phyloP scores from a whole-genome alignment of 2,113 vertebrate genomes.

The Tachysurus fulvidraco region DNA sequence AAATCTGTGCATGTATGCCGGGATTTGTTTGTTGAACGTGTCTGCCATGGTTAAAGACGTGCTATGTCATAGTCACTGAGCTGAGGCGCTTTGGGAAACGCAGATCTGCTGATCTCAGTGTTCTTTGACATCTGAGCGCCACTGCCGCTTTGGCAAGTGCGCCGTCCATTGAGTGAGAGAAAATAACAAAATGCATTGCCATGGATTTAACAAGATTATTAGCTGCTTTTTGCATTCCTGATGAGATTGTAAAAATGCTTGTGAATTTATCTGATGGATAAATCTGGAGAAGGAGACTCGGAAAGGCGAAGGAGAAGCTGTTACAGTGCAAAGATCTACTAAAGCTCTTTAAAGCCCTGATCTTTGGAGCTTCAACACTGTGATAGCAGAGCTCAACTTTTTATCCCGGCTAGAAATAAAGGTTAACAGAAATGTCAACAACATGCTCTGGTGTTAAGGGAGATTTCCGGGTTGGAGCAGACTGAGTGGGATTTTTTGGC shows the following conservation, averaged over 20 bases:
- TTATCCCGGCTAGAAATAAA: slow-evolving; percentile 25
- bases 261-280: slow-evolving; percentile 41
- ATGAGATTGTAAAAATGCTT: slow-evolving; percentile 50
- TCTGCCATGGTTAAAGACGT: slow-evolving; percentile 41
- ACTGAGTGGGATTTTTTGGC: not conserved
- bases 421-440: slow-evolving; percentile 39
- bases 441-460: slow-evolving; percentile 25
- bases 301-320: not conserved
- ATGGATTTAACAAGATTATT: slow-evolving; percentile 45
- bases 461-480: slow-evolving; percentile 19
- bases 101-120: slow-evolving; percentile 30
- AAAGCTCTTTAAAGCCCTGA: slow-evolving; percentile 1
- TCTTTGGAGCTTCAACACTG: not conserved
- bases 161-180: slow-evolving; percentile 1
- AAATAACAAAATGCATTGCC: slow-evolving; percentile 34
- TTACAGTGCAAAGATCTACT: not conserved
- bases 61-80: slow-evolving; percentile 44
- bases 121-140: slow-evolving; percentile 42
- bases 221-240: slow-evolving; percentile 51
- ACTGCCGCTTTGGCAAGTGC: slow-evolving; percentile 31
- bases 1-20: slow-evolving; percentile 42
- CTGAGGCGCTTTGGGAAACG: slow-evolving; percentile 10
- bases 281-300: not conserved
- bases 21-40: slow-evolving; percentile 56
- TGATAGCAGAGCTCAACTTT: slow-evolving; percentile 15